Conservation (phyloP, 2,888 invertebrate species). For the Ormyrus labotus region DNA sequence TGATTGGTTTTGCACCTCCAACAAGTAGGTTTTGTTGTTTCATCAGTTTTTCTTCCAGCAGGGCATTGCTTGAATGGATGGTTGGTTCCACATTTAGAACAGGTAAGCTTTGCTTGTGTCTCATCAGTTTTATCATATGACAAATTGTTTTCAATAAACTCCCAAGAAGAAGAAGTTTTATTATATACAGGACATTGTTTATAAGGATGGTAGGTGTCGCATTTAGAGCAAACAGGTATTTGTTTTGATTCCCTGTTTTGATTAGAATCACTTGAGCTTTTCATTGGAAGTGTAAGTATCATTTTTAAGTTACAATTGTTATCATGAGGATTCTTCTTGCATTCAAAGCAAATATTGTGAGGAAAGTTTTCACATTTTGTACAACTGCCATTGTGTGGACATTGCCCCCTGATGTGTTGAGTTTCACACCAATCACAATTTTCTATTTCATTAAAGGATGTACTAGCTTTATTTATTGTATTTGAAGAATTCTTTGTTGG, state of each 20-base stretch:
- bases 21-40: too few species aligned
- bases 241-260: too few species aligned
- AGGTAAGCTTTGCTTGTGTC: conserved; percentile 24
- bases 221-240: too few species aligned
- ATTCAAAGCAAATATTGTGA: not conserved
- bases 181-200: too few species aligned
- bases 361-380: not conserved
- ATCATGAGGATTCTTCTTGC: not conserved
- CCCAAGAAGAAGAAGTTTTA: not conserved
- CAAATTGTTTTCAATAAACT: too few species aligned
- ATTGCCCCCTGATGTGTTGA: not conserved
- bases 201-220: too few species aligned
- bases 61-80: conserved; percentile 58
- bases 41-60: conserved; percentile 33
- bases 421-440: not conserved
- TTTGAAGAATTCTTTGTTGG: not conserved
- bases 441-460: not conserved
- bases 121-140: not conserved
- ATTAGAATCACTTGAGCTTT: not conserved
- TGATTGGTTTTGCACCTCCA: too few species aligned
- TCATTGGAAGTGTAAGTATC: conserved; percentile 29
- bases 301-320: not conserved
- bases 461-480: not conserved
- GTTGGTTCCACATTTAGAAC: conserved; percentile 54
- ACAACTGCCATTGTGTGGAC: not conserved